phyloP scores from a whole-genome alignment of 2,888 invertebrate genomes.

The Torymus auratus region DNA sequence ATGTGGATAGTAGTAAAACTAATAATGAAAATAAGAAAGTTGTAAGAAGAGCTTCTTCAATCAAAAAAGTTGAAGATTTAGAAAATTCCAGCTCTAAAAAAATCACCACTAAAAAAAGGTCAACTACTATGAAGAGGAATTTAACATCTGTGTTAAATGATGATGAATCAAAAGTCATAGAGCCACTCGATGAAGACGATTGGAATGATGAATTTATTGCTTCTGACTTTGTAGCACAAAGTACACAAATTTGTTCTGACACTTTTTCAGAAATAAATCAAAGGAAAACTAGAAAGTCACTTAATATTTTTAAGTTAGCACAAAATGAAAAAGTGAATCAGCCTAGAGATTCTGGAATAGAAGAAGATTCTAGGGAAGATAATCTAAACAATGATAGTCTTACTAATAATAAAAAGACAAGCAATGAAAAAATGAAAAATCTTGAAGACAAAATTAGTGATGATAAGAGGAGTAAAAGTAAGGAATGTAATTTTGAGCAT shows the following conservation, averaged over 20 bases:
- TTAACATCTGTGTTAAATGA: conserved; percentile 14
- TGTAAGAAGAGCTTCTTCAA: not conserved
- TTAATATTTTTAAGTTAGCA: not conserved
- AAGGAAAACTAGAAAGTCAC: not conserved
- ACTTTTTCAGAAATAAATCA: conserved; percentile 30
- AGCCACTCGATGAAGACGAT: conserved; percentile 16
- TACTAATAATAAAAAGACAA: not conserved
- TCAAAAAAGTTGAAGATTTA: not conserved
- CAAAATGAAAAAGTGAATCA: conserved; percentile 29
- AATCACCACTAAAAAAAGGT: not conserved
- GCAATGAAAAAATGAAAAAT: not conserved
- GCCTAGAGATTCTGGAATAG: conserved; percentile 55
- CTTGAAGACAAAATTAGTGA: not conserved
- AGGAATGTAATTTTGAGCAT: not conserved
- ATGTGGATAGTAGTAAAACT: not conserved
- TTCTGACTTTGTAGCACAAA: conserved; percentile 48
- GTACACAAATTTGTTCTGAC: conserved; percentile 52
- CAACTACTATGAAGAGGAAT: conserved; percentile 15
- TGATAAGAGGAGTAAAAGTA: not conserved
- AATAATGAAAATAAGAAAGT: not conserved
- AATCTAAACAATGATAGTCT: conserved; percentile 15
- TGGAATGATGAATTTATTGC: conserved; percentile 40
- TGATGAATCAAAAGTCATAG: not conserved
- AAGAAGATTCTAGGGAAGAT: conserved; percentile 56
- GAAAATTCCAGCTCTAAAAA: not conserved